These are phyloP conservation scores for Rhinogobio ventralis DNA, from an alignment of 2,797 vertebrate genomes.

Conservation along the genomic window DNA sequence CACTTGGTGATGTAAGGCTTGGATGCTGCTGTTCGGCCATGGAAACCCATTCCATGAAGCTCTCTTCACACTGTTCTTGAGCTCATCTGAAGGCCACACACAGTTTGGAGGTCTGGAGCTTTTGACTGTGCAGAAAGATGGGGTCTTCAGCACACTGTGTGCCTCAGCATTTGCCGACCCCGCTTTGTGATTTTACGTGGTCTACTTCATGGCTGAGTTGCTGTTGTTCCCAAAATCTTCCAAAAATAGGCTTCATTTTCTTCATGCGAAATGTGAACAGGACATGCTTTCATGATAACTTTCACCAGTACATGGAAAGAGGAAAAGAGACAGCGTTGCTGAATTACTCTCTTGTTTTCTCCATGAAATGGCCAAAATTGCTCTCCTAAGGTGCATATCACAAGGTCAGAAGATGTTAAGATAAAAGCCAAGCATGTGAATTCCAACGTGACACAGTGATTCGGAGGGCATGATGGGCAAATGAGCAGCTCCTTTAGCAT, in stretches of 20 bases:
- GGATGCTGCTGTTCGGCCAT: too few species aligned
- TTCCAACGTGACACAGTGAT: background rate
- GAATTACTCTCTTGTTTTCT: background rate
- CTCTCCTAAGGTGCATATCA: background rate
- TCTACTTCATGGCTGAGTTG: too few species aligned
- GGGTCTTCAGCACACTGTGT: too few species aligned
- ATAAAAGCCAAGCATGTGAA: background rate
- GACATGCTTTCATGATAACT: background rate
- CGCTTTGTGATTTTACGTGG: too few species aligned
- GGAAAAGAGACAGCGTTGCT: background rate
- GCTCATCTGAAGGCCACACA: too few species aligned
- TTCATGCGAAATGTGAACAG: background rate
- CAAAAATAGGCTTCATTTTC: background rate
- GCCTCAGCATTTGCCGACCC: too few species aligned
- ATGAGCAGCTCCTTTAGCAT: background rate
- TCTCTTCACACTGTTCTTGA: too few species aligned
- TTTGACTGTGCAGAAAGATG: too few species aligned
- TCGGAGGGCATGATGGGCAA: slow-evolving; percentile 1
- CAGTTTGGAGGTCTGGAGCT: too few species aligned
- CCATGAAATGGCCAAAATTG: background rate
- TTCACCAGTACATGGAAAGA: background rate
- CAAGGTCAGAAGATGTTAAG: background rate
- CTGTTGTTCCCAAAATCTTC: too few species aligned
- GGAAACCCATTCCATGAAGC: too few species aligned
- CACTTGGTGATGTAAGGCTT: too few species aligned